Base-by-base conservation (phyloP, 2,113 vertebrate genomes). In the Lamprotornis superbus region DNA sequence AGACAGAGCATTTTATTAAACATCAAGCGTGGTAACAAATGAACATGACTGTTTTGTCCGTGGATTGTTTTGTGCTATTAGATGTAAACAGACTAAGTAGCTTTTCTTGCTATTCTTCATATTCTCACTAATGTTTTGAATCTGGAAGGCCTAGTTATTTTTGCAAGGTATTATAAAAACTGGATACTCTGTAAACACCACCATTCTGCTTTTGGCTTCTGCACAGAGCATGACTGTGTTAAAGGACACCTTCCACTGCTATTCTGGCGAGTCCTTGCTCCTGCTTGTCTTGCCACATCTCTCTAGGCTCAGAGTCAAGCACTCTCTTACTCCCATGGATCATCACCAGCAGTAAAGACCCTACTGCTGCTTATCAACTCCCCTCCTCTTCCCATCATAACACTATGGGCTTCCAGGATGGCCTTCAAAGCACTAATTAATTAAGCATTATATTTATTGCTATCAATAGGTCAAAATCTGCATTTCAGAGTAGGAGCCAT, bases 21-120 rank as follows among this genome's bases (percentile, higher is more conserved):
- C 60, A 80, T 74, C 73, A 87, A 92, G 69, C 56, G 89, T 3
- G 5, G 55, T 55, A 93, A 94, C 68, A 96, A 96, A 89, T 56
- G 31, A 82, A 46, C 49, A 64, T 11, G 40, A 53, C 53, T 92
- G 49, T 46, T 96, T 76, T 50, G 69, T 92, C 90, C 86, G 90
- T 79, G 76, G 53, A 84, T 57, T 94, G 56, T 78, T 90, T 86
- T 60, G 71, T 79, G 64, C 56, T 84, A 53, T 76, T 82, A 78
- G 20, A 90, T 33, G 28, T 37, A 93, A 96, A 84, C 52, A 94
- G 25, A 71, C n/a, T 53, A 94, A 92, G 70, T 49, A 90, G 61
- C 47, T 90, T 90, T 90, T 69, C 61, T 94, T 90, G 68, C 60
- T 87, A 15, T 67, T 92, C 76, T 94, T 78, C 73, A 90, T 6